A percentile compares a stretch with the other conserved stretches of the same genome.
Conservation (phyloP, 2,113 vertebrate species). For the Muscicapa adusta region DNA sequence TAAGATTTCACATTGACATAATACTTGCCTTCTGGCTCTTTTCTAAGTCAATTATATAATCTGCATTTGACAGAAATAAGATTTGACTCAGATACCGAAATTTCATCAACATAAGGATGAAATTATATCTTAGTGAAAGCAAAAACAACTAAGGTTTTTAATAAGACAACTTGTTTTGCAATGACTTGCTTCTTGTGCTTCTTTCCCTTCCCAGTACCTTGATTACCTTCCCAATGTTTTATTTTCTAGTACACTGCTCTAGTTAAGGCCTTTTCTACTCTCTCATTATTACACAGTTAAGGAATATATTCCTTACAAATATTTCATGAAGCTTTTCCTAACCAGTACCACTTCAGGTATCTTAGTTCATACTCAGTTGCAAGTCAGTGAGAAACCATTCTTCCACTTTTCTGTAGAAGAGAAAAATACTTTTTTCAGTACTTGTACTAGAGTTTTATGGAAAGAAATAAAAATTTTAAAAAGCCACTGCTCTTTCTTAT, state of each 20-base stretch:
- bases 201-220: background rate
- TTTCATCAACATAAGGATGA: background rate
- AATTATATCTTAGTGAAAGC: background rate
- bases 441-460: background rate
- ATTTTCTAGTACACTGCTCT: background rate
- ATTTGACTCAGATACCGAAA: constrained; percentile 23
- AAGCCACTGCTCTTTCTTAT: background rate
- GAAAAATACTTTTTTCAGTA: background rate
- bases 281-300: background rate
- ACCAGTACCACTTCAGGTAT: background rate
- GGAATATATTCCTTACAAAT: background rate
- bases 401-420: background rate
- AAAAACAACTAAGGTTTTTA: background rate
- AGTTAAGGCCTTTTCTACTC: background rate
- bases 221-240: background rate
- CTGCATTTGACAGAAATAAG: constrained; percentile 27
- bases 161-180: background rate
- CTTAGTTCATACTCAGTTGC: background rate
- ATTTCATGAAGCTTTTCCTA: background rate
- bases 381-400: background rate
- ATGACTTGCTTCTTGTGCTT: background rate
- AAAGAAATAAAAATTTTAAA: background rate
- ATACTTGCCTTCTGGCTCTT: constrained; percentile 27
- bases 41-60: constrained; percentile 28
- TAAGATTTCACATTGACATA: constrained; percentile 6